These are phyloP conservation scores for Drosophila paucipuncta DNA, from an alignment of 2,888 invertebrate genomes.

Conservation along the genomic window DNA sequence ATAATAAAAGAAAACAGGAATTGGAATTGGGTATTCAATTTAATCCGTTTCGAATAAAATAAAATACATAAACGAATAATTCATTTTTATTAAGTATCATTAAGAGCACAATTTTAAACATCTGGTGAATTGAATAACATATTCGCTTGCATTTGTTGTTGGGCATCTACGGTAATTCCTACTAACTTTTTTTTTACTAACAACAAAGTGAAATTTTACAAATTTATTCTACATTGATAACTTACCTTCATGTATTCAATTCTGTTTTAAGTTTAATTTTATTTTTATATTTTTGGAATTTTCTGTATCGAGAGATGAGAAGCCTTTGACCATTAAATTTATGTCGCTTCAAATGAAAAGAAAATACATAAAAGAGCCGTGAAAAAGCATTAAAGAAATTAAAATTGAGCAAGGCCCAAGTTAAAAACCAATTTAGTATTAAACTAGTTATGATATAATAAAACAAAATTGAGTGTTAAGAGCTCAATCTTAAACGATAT, in stretches of 20 bases:
- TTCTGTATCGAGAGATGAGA: background rate
- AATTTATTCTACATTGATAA: background rate
- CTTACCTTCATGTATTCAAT: background rate
- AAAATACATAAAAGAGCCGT: background rate
- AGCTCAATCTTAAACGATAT: too few species aligned
- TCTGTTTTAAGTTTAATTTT: background rate
- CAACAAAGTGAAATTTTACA: background rate
- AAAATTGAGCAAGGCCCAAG: background rate
- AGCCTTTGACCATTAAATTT: constrained; percentile 3
- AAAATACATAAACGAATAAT: background rate
- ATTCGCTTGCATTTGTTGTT: background rate
- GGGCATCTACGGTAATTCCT: too few species aligned
- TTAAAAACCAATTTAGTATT: background rate
- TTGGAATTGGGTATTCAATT: constrained; percentile 22
- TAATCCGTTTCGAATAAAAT: background rate
- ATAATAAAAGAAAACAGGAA: too few species aligned
- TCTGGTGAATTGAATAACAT: too few species aligned
- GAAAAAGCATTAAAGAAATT: background rate
- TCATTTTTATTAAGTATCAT: too few species aligned
- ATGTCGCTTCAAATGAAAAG: background rate
- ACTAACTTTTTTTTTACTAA: background rate
- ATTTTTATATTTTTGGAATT: too few species aligned
- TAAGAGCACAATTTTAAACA: too few species aligned
- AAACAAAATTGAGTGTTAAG: background rate
- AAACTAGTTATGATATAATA: background rate